A percentile compares a stretch with the other conserved stretches of the same genome.
Conservation (phyloP, 2,113 vertebrate species). For the Melanocharis versteri region DNA sequence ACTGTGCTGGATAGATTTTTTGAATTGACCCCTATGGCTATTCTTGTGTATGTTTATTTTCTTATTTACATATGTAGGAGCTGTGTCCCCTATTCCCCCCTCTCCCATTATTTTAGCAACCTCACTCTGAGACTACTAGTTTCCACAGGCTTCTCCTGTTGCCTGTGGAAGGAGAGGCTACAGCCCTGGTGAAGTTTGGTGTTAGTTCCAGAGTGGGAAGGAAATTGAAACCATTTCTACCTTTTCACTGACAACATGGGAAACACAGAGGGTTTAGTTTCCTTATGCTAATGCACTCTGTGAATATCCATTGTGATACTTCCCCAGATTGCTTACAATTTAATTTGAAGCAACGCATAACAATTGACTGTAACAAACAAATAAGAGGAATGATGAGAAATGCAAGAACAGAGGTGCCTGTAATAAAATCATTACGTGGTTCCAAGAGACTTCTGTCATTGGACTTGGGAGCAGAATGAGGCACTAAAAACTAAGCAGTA, state of each 20-base stretch:
- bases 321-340: background rate
- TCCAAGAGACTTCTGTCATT: background rate
- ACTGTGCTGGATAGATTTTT: background rate
- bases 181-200: background rate
- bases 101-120: background rate
- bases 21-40: background rate
- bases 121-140: background rate
- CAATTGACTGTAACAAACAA: constrained; percentile 13
- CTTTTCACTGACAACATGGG: background rate
- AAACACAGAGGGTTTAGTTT: background rate
- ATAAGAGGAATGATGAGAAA: background rate
- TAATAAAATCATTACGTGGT: background rate
- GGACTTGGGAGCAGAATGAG: background rate
- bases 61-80: background rate
- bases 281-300: background rate
- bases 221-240: background rate
- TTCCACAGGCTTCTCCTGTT: background rate
- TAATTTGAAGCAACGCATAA: background rate
- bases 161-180: background rate
- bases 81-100: fast-evolving
- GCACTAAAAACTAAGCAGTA: background rate
- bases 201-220: background rate
- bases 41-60: background rate
- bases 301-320: background rate
- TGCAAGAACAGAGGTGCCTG: background rate